Evolutionary conservation across 30 jellyfish, hydroid and myxozoan genomes (phyloP).

Genomic region (Mastigias papua): DNA sequence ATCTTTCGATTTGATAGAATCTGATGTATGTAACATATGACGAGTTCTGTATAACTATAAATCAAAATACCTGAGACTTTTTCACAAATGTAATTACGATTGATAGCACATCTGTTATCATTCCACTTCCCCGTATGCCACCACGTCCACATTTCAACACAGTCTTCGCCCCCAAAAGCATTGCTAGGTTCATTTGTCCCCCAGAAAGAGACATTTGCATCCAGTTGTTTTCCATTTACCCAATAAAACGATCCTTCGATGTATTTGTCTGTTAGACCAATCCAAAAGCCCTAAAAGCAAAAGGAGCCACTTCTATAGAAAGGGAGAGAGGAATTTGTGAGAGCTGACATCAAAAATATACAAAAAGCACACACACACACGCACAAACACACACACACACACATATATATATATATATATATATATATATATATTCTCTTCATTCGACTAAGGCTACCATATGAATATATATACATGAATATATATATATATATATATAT

Average conservation of each 20-base stretch:
- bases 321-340: no score
- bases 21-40: background rate
- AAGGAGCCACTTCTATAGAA: no score
- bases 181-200: constrained; percentile 91
- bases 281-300: constrained; percentile 85
- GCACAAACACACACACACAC: no score
- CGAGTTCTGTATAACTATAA: background rate
- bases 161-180: constrained; percentile 98
- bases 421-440: no score
- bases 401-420: no score
- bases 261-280: constrained; percentile 87
- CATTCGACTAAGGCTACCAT: no score
- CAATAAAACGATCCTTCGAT: constrained; percentile 82
- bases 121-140: constrained; percentile 92
- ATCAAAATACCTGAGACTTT: constrained; percentile 79
- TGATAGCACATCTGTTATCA: constrained; percentile 86
- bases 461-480: no score
- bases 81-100: constrained; percentile 82
- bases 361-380: no score
- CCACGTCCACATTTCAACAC: constrained; percentile 87
- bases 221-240: constrained; percentile 81
- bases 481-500: no score
- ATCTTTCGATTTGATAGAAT: no score
- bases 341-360: no score
- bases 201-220: constrained; percentile 75